Base-by-base conservation (phyloP, 2,888 invertebrate species). In the Oscheius myriophilus region DNA sequence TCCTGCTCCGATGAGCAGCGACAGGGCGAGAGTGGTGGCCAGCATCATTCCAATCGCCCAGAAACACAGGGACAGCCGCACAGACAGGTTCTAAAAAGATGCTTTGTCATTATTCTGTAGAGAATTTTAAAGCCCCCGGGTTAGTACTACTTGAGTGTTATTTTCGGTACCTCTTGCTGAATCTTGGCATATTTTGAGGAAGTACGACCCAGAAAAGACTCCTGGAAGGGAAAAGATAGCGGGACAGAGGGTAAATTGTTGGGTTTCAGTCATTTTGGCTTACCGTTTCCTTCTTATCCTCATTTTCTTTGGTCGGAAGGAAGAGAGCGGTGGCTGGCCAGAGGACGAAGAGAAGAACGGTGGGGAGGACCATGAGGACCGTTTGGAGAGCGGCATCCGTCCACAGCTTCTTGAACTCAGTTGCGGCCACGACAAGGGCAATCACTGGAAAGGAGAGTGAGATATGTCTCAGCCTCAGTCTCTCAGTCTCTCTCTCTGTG, bases 381-480 rank as follows among this genome's bases (percentile, higher is more conserved):
- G 72, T 53, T 51, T 77, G 72, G 7, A 77, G 55, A n/a, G 67
- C 63, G n/a, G 74, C 71, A 45, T 77, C 72, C 42, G 64, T 72
- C 76, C 76, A 77, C 52, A 77, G 71, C 43, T 67, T 61, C 26
- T 68, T 68, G 72, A 78, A 78, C 43, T 78, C 64, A 0, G 71
- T 68, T 9, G 75, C 75, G 1, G 75, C 78, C 23, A 78, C 67
- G 43, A 75, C 70, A 52, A 78, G 71, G 58, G 78, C 69, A 3
- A 72, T 64, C 42, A 71, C 57, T 62, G 54, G 25, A 51, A 45
- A 46, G 26, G n/a, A n/a, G n/a, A n/a, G n/a, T n/a, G n/a, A n/a
- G n/a, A n/a, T n/a, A n/a, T n/a, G n/a, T n/a, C n/a, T n/a, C n/a
- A n/a, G n/a, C n/a, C n/a, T n/a, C n/a, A n/a, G n/a, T n/a, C n/a